These are phyloP conservation scores for Drosophila emarginata DNA, from an alignment of 2,888 invertebrate genomes.

Conservation along the genomic window DNA sequence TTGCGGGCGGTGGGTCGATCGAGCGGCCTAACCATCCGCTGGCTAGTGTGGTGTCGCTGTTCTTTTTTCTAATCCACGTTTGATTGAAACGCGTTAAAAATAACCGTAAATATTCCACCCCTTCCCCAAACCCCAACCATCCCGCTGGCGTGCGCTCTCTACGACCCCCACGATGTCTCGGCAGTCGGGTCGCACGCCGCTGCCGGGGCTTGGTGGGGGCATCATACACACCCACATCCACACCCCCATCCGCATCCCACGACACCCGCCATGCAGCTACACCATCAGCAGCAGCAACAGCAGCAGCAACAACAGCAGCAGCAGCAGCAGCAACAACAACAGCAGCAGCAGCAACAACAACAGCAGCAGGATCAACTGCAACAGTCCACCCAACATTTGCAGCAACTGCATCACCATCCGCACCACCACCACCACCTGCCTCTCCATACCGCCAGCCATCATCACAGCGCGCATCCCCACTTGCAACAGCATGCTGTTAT, in stretches of 20 bases:
- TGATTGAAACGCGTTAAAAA: slow-evolving; percentile 81
- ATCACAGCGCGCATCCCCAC: slow-evolving; percentile 82
- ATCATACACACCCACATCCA: slow-evolving; percentile 81
- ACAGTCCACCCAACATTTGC: slow-evolving; percentile 82
- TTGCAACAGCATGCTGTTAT: slow-evolving; percentile 74
- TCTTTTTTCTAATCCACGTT: slow-evolving; percentile 36
- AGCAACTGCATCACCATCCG: slow-evolving; percentile 83
- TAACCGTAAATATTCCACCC: slow-evolving; percentile 83
- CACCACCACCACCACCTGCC: slow-evolving; percentile 83
- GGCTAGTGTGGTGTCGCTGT: slow-evolving; percentile 25
- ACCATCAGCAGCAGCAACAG: slow-evolving; percentile 82
- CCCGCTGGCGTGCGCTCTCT: slow-evolving; percentile 84
- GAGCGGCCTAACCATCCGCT: slow-evolving; percentile 28
- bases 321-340: slow-evolving; percentile 50
- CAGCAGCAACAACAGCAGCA: slow-evolving; percentile 80
- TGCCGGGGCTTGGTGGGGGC: slow-evolving; percentile 84
- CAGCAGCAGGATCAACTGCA: slow-evolving; percentile 61
- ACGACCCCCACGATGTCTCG: slow-evolving; percentile 84
- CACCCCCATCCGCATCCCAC: slow-evolving; percentile 80
- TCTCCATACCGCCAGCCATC: slow-evolving; percentile 69
- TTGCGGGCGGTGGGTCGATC: slow-evolving; percentile 42
- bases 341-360: slow-evolving; percentile 58
- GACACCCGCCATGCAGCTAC: slow-evolving; percentile 62
- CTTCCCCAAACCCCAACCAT: slow-evolving; percentile 83
- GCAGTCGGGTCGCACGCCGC: slow-evolving; percentile 84